phyloP scores from a whole-genome alignment of 2,113 vertebrate species.

The Rhineura floridana region DNA sequence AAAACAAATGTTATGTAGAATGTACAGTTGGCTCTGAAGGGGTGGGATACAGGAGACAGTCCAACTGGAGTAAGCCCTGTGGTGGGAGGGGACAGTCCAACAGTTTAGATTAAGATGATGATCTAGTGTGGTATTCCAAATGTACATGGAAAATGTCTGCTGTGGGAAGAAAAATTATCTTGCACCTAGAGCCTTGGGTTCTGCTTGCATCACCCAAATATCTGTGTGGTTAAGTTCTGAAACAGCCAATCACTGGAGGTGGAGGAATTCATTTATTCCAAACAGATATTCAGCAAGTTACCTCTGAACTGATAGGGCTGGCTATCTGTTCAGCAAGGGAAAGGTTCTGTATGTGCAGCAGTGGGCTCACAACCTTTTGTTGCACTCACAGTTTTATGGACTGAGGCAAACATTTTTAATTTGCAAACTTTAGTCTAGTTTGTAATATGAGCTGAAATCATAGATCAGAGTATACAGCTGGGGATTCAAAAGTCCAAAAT shows the following conservation, averaged over 20 bases:
- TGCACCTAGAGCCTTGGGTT: neutral
- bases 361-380: neutral
- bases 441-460: slow-evolving; percentile 23
- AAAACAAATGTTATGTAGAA: neutral
- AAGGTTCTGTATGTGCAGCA: neutral
- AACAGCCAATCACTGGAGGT: neutral
- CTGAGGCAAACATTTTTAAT: neutral
- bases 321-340: neutral
- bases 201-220: neutral
- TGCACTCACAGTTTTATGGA: neutral
- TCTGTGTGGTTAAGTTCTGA: neutral
- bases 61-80: too few species aligned
- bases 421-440: neutral
- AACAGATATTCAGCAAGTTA: too few species aligned
- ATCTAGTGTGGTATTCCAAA: neutral
- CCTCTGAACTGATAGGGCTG: neutral
- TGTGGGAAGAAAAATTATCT: neutral
- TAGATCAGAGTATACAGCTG: neutral
- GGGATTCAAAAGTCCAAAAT: neutral
- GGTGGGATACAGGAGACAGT: too few species aligned
- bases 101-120: neutral
- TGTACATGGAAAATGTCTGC: neutral
- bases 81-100: too few species aligned
- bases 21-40: too few species aligned
- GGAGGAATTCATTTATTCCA: neutral